Evolutionary conservation across 2,888 invertebrate species (phyloP).

Genomic region (Dioctria rufipes): DNA sequence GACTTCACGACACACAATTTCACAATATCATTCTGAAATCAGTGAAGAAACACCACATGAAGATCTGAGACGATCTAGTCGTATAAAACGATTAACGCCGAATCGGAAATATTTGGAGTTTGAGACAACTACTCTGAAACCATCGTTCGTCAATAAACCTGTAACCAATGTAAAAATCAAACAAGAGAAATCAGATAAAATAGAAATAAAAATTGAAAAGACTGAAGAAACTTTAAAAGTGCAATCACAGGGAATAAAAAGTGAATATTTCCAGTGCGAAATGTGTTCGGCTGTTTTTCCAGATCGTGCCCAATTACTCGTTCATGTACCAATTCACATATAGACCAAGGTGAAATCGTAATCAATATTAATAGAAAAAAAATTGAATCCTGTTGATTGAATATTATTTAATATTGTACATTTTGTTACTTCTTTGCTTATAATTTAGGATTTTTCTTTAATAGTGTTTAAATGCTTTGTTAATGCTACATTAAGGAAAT

Average conservation of each 20-base stretch:
- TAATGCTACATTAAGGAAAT: conserved; percentile 17
- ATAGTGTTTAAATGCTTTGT: background rate
- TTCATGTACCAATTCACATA: conserved; percentile 88
- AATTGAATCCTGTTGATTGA: background rate
- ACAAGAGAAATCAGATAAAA: conserved; percentile 55
- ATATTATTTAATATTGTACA: background rate
- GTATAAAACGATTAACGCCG: conserved; percentile 61
- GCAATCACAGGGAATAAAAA: background rate
- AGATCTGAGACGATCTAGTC: conserved; percentile 63
- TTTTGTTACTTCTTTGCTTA: background rate
- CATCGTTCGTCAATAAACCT: conserved; percentile 5
- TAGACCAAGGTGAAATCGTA: conserved; percentile 57
- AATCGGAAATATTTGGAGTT: conserved; percentile 66
- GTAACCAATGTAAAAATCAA: conserved; percentile 22
- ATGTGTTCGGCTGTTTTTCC: conserved; percentile 86
- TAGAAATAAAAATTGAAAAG: conserved; percentile 50
- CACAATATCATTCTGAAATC: conserved; percentile 53
- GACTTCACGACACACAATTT: background rate
- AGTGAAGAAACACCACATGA: conserved; percentile 56
- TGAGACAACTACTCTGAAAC: conserved; percentile 60
- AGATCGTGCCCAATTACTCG: conserved; percentile 80
- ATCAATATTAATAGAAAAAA: background rate
- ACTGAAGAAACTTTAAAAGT: conserved; percentile 5
- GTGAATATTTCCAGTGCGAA: conserved; percentile 80
- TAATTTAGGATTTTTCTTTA: background rate